Evolutionary conservation across 2,888 invertebrate species (phyloP), one percentile per base, ranked within the genome.

Genomic region (Spodoptera littoralis): DNA sequence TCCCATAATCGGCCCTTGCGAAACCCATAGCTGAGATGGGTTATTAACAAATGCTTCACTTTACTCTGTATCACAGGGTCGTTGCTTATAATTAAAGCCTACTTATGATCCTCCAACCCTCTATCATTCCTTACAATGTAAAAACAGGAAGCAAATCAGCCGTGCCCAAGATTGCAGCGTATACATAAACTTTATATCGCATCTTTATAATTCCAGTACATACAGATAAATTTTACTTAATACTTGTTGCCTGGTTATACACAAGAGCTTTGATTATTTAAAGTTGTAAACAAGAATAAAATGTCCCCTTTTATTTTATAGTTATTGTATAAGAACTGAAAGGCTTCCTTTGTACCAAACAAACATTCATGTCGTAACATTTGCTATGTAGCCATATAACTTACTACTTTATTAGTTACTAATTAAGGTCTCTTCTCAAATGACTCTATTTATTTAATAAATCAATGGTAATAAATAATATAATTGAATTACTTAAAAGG

Each of bases 281-380:
- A 46, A 55, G 30, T 47, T 59, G 55, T 74, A 41, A 63, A 69
- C 43, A 45, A 47, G 49, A 44, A 48, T 42, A 46, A 43, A 12
- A 50, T 41, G 22, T 44, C 43, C 11, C 11, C 27, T 63, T 57
- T 27, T 41, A 66, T 67, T 77, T 73, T 57, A 77, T 59, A 62
- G 56, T 76, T 50, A 73, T 60, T 49, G 49, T 60, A 9, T 24
- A 65, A 60, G 73, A 72, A 36, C 5, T 36, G 6, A 36, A 74
- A 63, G 70, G 69, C 64, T 58, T 60, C 69, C 45, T 46, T 63
- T 70, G 18, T 60, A 45, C n/a, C 55, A 36, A 58, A 50, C 44
- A 11, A 22, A 11, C 22, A 42, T 58, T 51, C 27, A 49, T 65
- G 58, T 65, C 53, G 18, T 30, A 41, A 52, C 52, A 51, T 47